A percentile compares a stretch with the other conserved stretches of the same genome.
phyloP scores from a whole-genome alignment of 2,888 invertebrate species.

The Drosophila quinaria region DNA sequence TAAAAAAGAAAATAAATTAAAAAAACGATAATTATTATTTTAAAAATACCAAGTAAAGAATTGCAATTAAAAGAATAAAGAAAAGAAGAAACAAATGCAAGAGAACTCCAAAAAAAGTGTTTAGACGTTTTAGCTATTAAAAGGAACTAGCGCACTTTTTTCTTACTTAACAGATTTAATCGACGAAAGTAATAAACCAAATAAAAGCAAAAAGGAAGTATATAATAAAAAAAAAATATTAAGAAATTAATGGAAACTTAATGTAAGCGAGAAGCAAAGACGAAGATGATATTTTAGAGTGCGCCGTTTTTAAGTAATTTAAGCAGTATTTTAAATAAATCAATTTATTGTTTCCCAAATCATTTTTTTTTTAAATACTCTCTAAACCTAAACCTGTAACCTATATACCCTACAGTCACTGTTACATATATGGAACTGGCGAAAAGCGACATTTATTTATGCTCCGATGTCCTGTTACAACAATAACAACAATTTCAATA shows the following conservation, averaged over 20 bases:
- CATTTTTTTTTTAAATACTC: slow-evolving; percentile 12
- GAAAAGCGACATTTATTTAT: slow-evolving; percentile 6
- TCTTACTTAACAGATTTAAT: slow-evolving; percentile 64
- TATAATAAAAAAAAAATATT: not conserved
- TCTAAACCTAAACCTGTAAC: not conserved
- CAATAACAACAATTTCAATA: slow-evolving; percentile 30
- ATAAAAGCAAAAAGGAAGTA: slow-evolving; percentile 12
- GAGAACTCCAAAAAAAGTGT: slow-evolving; percentile 41
- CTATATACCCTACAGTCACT: slow-evolving; percentile 12
- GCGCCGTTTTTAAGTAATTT: slow-evolving; percentile 59
- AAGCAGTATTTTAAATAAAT: slow-evolving; percentile 52
- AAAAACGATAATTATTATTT: slow-evolving; percentile 34
- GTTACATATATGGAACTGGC: slow-evolving; percentile 19
- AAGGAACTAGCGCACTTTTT: slow-evolving; percentile 63
- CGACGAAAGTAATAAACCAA: slow-evolving; percentile 20
- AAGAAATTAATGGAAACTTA: slow-evolving; percentile 26
- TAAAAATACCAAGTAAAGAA: slow-evolving; percentile 50
- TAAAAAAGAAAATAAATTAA: slow-evolving; percentile 9
- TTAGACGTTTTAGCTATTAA: slow-evolving; percentile 63
- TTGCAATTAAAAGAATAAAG: slow-evolving; percentile 50
- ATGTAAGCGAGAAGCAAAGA: slow-evolving; percentile 48
- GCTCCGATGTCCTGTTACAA: slow-evolving; percentile 13
- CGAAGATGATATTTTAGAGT: slow-evolving; percentile 45
- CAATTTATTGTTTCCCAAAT: slow-evolving; percentile 9
- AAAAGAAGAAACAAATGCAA: slow-evolving; percentile 4